Evolutionary conservation across 2,888 invertebrate genomes (phyloP), one percentile per base, ranked within the genome.

Genomic region (Gerris lacustris): DNA sequence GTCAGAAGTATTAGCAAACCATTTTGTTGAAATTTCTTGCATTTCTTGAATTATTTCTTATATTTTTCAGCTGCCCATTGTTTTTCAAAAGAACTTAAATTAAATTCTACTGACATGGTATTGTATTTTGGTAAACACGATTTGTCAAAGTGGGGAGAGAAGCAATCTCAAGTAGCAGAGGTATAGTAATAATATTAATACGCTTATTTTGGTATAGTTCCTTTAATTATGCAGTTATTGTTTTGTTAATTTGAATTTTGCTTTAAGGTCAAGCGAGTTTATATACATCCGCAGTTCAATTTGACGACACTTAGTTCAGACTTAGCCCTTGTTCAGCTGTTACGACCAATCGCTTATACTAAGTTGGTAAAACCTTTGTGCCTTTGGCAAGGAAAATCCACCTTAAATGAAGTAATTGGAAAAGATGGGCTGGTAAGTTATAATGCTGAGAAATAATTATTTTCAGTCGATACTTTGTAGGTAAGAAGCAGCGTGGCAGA

Each of bases 341-440:
- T 73, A 2, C 69, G 73, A 17, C 45, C 72, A 2, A 76, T 77
- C 2, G 71, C 73, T 9, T 74, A 77, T 47, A 77, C 76, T 31
- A 75, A 77, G 69, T 76, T 76, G 71, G 77, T 79, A 5, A 73
- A 77, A 45, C 78, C 79, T 0, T 77, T 78, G 63, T 79, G 78
- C 71, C 75, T 79, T 47, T 78, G 77, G 75, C 70, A 73, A 11
- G 75, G 75, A 6, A 68, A 70, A 6, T 45, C 71, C 0, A 66
- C 71, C 6, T 63, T 76, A 15, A 67, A 72, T 43, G 72, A 73
- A 6, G 67, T 74, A 15, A 70, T 76, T 63, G 76, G 75, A 55
- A 44, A 70, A 0, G 43, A 69, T 18, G 76, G 75, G 68, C 72
- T 71, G 17, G 75, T 75, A 72, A 75, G 71, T 73, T n/a, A n/a